Evolutionary conservation across 2,797 vertebrate species (phyloP).

Genomic region (Glyptemys insculpta): DNA sequence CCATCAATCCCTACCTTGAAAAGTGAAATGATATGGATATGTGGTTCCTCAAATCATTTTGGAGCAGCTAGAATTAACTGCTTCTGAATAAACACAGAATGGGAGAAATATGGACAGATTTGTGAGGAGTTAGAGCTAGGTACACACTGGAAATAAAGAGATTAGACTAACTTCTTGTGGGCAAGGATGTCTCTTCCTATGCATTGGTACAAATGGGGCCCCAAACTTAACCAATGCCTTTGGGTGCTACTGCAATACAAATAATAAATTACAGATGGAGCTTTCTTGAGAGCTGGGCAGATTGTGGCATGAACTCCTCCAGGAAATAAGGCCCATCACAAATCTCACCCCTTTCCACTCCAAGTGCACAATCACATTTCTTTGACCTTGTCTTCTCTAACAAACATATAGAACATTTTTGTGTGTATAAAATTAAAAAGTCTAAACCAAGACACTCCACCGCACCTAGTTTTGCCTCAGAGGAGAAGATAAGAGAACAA

Average conservation of each 20-base stretch:
- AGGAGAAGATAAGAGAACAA: neutral
- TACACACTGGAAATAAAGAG: neutral
- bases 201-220: neutral
- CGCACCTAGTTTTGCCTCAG: neutral
- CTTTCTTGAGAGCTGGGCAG: neutral
- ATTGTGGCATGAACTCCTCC: slow-evolving; percentile 13
- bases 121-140: neutral
- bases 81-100: no score
- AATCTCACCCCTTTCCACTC: neutral
- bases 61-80: no score
- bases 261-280: neutral
- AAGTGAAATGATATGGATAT: no score
- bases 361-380: neutral
- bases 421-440: neutral
- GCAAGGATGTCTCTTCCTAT: neutral
- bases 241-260: neutral
- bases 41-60: no score
- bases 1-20: no score
- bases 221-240: neutral
- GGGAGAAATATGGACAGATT: neutral
- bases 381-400: slow-evolving; percentile 11
- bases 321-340: neutral
- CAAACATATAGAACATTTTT: neutral
- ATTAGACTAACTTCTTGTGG: neutral
- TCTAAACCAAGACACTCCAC: neutral